Percentiles rank a stretch among this genome's conserved stretches.
Conservation (phyloP, 2,888 invertebrate genomes). For the Crocallis elinguaria region DNA sequence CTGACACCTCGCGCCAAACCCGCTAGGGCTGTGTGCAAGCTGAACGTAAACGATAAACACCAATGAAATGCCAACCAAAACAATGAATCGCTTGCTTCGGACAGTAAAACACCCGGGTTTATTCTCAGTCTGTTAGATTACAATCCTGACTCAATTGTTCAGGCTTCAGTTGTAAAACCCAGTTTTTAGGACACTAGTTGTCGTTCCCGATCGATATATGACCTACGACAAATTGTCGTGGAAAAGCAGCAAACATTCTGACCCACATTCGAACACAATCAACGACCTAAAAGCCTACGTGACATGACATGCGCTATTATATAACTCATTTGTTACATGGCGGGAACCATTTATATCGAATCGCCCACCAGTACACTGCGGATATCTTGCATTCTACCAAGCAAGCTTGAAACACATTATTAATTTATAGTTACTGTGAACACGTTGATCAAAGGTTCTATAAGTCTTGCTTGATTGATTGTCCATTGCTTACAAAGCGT, state of each 20-base stretch:
- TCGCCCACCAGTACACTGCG: conserved; percentile 38
- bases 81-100: conserved; percentile 29
- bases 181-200: conserved; percentile 18
- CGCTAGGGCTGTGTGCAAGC: conserved; percentile 19
- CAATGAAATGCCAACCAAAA: conserved; percentile 33
- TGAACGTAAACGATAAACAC: conserved; percentile 29
- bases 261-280: conserved; percentile 57
- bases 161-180: conserved; percentile 10
- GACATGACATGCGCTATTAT: conserved; percentile 49
- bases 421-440: conserved; percentile 18
- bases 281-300: conserved; percentile 63
- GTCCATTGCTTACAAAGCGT: conserved; percentile 14
- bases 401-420: conserved; percentile 19
- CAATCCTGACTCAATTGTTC: conserved; percentile 24
- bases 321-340: conserved; percentile 43
- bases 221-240: conserved; percentile 18
- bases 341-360: conserved; percentile 37
- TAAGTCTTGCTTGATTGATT: conserved; percentile 20
- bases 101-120: conserved; percentile 36
- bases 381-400: conserved; percentile 28
- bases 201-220: conserved; percentile 14
- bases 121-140: conserved; percentile 28
- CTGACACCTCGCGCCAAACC: conserved; percentile 18
- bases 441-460: conserved; percentile 18
- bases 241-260: conserved; percentile 43